Percentiles rank a stretch among this genome's conserved stretches.
These are phyloP conservation scores for Oscheius sp. DNA, from an alignment of 2,888 invertebrate species.

Conservation along the genomic window DNA sequence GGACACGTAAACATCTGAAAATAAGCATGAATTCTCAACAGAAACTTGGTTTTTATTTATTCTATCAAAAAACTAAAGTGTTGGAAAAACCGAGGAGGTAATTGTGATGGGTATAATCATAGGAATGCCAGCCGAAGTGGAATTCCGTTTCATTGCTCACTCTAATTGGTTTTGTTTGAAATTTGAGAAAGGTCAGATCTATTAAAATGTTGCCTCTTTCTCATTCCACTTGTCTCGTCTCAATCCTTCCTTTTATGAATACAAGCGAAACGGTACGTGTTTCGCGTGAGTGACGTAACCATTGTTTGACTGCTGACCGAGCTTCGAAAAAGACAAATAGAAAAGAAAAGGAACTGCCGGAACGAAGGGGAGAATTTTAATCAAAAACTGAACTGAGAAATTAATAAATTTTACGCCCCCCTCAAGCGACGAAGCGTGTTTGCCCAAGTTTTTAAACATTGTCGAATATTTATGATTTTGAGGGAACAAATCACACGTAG, in stretches of 20 bases:
- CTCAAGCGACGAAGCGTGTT: background rate
- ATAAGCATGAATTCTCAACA: no score
- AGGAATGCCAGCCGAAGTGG: background rate
- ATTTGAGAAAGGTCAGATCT: background rate
- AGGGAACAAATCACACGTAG: background rate
- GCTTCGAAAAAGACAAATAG: constrained; percentile 30
- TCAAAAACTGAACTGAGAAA: background rate
- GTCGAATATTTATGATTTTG: background rate
- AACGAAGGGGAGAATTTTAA: background rate
- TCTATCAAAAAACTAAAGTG: no score
- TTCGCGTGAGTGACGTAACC: constrained; percentile 23
- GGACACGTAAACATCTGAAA: background rate
- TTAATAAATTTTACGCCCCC: background rate
- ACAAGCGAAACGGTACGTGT: background rate
- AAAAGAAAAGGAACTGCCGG: constrained; percentile 12
- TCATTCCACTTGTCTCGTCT: no score
- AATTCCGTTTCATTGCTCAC: background rate
- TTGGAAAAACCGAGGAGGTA: no score
- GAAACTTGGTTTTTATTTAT: no score
- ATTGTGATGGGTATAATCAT: no score
- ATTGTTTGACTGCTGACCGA: constrained; percentile 27
- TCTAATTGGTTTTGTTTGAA: constrained; percentile 1
- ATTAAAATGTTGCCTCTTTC: background rate
- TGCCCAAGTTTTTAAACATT: background rate
- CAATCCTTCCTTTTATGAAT: no score